phyloP scores from a whole-genome alignment of 2,113 vertebrate species.

The Strix aluco region DNA sequence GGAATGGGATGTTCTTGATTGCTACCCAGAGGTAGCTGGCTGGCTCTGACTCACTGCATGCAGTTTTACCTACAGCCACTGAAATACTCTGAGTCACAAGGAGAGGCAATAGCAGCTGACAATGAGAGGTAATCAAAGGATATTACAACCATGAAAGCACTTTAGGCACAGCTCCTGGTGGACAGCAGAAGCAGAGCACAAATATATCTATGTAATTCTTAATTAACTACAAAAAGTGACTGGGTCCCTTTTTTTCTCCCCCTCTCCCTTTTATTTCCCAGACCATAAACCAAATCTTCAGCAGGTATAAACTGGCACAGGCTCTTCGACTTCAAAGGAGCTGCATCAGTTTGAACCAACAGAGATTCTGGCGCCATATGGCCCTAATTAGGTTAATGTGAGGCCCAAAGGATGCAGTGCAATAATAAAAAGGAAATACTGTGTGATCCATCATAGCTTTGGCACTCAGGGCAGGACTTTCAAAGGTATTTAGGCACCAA shows the following conservation, averaged over 20 bases:
- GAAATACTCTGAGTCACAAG: background rate
- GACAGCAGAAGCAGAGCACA: background rate
- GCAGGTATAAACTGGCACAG: slow-evolving; percentile 58
- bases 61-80: background rate
- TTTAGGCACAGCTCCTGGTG: background rate
- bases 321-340: slow-evolving; percentile 55
- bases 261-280: background rate
- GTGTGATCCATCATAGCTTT: slow-evolving; percentile 56
- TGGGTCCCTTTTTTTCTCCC: background rate
- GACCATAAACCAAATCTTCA: slow-evolving; percentile 57
- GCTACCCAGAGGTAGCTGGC: background rate
- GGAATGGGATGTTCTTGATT: background rate
- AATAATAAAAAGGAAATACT: slow-evolving; percentile 65
- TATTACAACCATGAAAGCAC: background rate
- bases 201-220: slow-evolving; percentile 7
- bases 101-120: background rate
- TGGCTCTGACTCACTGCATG: background rate
- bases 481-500: slow-evolving; percentile 56
- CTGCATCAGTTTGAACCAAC: slow-evolving; percentile 30
- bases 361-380: slow-evolving; percentile 48
- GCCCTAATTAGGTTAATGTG: slow-evolving; percentile 63
- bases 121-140: background rate
- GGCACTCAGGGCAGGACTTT: slow-evolving; percentile 53
- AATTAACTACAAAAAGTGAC: slow-evolving; percentile 27
- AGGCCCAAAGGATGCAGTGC: slow-evolving; percentile 60